Conservation (phyloP, 2,797 vertebrate genomes). For the Manis pentadactyla region DNA sequence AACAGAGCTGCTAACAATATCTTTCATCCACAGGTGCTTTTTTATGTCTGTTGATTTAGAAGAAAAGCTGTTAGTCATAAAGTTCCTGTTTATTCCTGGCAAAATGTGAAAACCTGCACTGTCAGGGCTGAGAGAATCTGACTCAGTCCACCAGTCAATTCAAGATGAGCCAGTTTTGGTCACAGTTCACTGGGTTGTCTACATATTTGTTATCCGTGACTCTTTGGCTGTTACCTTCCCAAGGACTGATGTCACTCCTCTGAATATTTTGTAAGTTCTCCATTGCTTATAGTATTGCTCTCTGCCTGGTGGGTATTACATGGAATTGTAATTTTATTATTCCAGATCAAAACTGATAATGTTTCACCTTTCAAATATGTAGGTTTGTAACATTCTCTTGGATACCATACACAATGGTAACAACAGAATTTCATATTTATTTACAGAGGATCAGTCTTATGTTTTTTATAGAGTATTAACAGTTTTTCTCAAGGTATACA, state of each 20-base stretch:
- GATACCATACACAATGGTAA: background rate
- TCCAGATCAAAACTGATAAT: slow-evolving; percentile 38
- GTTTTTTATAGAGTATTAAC: background rate
- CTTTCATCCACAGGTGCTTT: background rate
- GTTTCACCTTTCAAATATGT: background rate
- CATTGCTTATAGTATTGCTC: background rate
- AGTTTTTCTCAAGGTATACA: background rate
- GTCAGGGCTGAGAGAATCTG: background rate
- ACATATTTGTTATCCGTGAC: background rate
- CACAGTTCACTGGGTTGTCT: background rate
- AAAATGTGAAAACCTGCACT: slow-evolving; percentile 16
- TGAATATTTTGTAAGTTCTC: background rate
- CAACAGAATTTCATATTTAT: slow-evolving; percentile 17
- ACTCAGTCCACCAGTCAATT: slow-evolving; percentile 16
- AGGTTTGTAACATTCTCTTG: slow-evolving; percentile 47
- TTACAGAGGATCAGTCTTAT: slow-evolving; percentile 43
- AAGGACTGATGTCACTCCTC: background rate
- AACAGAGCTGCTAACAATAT: background rate
- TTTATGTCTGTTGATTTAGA: slow-evolving; percentile 51
- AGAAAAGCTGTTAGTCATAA: slow-evolving; percentile 47
- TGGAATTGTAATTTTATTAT: background rate
- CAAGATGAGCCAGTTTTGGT: background rate
- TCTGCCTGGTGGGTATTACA: background rate
- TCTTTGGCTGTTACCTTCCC: background rate
- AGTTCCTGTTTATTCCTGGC: slow-evolving; percentile 46